These are phyloP conservation scores for Dinoponera quadriceps DNA, from an alignment of 1,140 invertebrate species.

Conservation along the genomic window DNA sequence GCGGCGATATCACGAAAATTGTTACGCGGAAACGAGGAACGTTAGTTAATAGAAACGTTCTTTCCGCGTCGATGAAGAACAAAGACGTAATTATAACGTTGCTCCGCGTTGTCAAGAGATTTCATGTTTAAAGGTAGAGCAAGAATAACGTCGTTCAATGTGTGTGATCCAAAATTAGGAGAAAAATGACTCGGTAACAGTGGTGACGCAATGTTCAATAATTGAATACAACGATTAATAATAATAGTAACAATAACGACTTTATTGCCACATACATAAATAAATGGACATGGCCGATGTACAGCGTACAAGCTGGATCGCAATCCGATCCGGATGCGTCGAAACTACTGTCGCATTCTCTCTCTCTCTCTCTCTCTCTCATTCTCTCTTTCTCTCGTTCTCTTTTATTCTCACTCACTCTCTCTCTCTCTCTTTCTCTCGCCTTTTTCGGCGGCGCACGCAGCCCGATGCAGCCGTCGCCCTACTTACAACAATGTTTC, in stretches of 20 bases:
- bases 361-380: not conserved
- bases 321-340: conserved; percentile 71
- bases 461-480: conserved; percentile 54
- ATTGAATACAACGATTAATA: conserved; percentile 57
- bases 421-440: conserved; percentile 21
- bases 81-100: too few species aligned
- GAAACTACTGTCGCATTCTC: conserved; percentile 63
- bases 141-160: not conserved
- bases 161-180: conserved; percentile 2
- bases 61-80: not conserved
- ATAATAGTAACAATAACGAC: conserved; percentile 76
- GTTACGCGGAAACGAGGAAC: too few species aligned
- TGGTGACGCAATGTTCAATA: not conserved
- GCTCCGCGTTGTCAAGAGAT: too few species aligned
- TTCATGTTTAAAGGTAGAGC: too few species aligned
- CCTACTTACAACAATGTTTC: conserved; percentile 59
- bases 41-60: not conserved
- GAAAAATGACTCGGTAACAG: not conserved
- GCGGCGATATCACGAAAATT: not conserved
- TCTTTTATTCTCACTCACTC: conserved; percentile 39
- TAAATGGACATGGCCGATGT: conserved; percentile 76
- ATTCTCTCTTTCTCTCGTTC: conserved; percentile 7
- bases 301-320: conserved; percentile 76
- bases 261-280: conserved; percentile 77
- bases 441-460: conserved; percentile 28